Conservation (phyloP, 2,113 vertebrate species). For the Esox niger region DNA sequence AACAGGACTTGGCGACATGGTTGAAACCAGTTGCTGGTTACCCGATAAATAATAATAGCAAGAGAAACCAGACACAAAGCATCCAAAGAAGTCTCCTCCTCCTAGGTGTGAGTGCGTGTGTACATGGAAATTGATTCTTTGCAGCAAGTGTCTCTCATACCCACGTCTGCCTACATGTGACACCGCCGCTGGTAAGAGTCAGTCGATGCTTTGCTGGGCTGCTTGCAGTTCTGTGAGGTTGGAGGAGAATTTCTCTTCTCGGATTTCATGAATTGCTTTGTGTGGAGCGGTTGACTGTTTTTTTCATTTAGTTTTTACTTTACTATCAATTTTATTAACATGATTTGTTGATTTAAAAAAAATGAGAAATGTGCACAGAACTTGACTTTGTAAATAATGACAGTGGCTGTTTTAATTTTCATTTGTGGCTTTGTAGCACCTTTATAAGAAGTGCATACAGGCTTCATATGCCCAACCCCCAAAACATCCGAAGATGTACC, state of each 20-base stretch:
- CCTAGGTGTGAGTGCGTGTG: slow-evolving; percentile 28
- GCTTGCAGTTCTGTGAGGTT: too few species aligned
- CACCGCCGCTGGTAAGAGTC: not conserved
- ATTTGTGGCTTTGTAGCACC: slow-evolving; percentile 20
- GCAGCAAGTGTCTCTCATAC: too few species aligned
- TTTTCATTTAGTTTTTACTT: not conserved
- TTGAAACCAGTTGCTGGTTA: too few species aligned
- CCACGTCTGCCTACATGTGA: too few species aligned
- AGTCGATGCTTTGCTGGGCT: too few species aligned
- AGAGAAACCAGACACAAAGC: too few species aligned
- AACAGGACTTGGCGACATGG: too few species aligned
- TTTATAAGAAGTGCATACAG: slow-evolving; percentile 5
- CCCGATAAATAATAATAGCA: too few species aligned
- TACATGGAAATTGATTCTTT: too few species aligned
- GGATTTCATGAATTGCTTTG: too few species aligned
- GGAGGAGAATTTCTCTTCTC: not conserved
- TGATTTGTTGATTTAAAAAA: not conserved
- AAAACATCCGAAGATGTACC: too few species aligned
- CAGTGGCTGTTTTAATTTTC: not conserved
- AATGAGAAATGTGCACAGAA: not conserved
- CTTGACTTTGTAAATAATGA: slow-evolving; percentile 56
- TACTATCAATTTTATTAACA: not conserved
- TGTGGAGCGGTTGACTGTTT: not conserved
- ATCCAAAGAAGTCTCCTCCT: too few species aligned
- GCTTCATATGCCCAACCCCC: not conserved